Base-by-base conservation (phyloP, 2,113 vertebrate genomes). In the Mixornis gularis region DNA sequence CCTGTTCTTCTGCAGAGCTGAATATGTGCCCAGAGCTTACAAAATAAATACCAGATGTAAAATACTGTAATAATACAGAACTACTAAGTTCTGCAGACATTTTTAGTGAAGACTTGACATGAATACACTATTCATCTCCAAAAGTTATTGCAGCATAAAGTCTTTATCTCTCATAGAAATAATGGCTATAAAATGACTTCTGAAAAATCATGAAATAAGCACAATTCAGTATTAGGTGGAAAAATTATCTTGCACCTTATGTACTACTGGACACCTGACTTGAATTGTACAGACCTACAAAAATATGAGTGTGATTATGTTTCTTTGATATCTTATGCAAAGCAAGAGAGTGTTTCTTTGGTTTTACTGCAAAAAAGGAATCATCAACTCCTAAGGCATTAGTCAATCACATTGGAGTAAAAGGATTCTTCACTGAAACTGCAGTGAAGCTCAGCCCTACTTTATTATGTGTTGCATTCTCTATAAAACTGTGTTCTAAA, bases 131-230 rank as follows among this genome's bases (percentile, higher is more conserved):
- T 82, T 89, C 63, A 83, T 80, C 52, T 83, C 80, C 44, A n/a
- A 56, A 91, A 89, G n/a, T 92, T 92, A 87, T 32, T 83, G 71
- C 59, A 44, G 30, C 64, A 52, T 93, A 73, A 95, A 92, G 27
- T 85, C 74, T 73, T 82, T 89, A 85, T 70, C 18, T 91, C 66
- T 77, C 43, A 6, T 40, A 80, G 89, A 93, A 92, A 64, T 91
- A 91, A 93, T 56, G 63, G 25, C 51, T 87, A 40, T 82, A 70
- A 53, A 77, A 77, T 79, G 46, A n/a, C 51, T 87, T 87, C 78
- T 70, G 55, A 84, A 93, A 91, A 79, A 89, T 70, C 71, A 66
- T 55, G 11, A 87, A 93, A 91, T 83, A 30, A 87, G 17, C 3
- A 1, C 78, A 83, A 91, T 70, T 85, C 56, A 59, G 21, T 76